A percentile compares a stretch with the other conserved stretches of the same genome.
Evolutionary conservation across 1,140 invertebrate species (phyloP).

Genomic region (Lordiphosa mommai): DNA sequence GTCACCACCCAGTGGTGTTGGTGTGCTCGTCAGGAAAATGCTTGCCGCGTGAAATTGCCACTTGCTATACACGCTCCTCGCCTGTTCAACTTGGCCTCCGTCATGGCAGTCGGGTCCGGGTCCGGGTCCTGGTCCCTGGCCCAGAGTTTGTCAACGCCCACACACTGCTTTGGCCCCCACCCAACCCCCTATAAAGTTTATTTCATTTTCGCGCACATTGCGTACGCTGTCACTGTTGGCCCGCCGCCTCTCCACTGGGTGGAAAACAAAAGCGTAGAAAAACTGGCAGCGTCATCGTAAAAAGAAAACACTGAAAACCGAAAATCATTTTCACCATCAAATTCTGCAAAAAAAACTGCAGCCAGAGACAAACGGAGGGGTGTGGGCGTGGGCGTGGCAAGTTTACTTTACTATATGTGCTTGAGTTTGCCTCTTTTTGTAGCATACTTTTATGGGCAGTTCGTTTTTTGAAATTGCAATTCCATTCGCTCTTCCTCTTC

Average conservation of each 20-base stretch:
- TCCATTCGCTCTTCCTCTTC: not conserved
- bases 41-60: slow-evolving; percentile 72
- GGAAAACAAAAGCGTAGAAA: slow-evolving; percentile 61
- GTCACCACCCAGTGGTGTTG: not conserved
- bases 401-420: slow-evolving; percentile 38
- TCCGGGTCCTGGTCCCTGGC: slow-evolving; percentile 1
- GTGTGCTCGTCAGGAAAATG: slow-evolving; percentile 9
- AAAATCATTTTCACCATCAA: slow-evolving; percentile 69
- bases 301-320: slow-evolving; percentile 43
- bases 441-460: slow-evolving; percentile 70
- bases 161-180: not conserved
- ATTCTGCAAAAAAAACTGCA: slow-evolving; percentile 19
- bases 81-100: slow-evolving; percentile 76
- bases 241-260: not conserved
- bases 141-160: slow-evolving; percentile 13
- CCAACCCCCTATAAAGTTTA: slow-evolving; percentile 53
- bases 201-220: slow-evolving; percentile 76
- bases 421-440: slow-evolving; percentile 31
- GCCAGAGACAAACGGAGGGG: not conserved
- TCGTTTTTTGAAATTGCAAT: slow-evolving; percentile 19
- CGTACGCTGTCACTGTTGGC: slow-evolving; percentile 9
- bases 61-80: slow-evolving; percentile 69
- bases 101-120: slow-evolving; percentile 52
- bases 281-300: slow-evolving; percentile 57
- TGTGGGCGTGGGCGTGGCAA: slow-evolving; percentile 22